phyloP scores from a whole-genome alignment of 1,140 invertebrate genomes.

The Drosophila guanche region DNA sequence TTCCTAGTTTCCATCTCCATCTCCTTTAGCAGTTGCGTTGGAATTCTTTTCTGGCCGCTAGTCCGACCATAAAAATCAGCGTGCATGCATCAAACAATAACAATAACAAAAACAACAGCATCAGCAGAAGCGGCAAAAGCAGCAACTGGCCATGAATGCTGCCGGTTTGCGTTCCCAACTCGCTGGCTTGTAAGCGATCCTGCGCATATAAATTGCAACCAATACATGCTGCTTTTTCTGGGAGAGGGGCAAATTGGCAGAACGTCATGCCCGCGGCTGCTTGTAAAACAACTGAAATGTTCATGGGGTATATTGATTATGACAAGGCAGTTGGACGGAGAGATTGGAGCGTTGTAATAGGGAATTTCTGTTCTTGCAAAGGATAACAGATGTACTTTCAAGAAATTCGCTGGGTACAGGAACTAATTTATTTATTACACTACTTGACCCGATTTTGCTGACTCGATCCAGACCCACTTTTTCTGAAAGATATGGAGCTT shows the following conservation, averaged over 20 bases:
- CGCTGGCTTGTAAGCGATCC: conserved; percentile 78
- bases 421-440: too few relatives aligned
- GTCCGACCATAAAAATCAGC: conserved; percentile 53
- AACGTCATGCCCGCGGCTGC: conserved; percentile 66
- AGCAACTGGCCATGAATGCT: conserved; percentile 49
- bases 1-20: not conserved
- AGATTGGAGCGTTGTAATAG: not conserved
- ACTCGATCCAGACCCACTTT: too few relatives aligned
- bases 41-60: conserved; percentile 46
- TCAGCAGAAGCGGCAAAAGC: conserved; percentile 18
- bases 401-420: too few relatives aligned
- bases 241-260: conserved; percentile 22
- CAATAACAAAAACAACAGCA: conserved; percentile 6
- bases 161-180: conserved; percentile 79
- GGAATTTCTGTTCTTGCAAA: not conserved
- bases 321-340: conserved; percentile 29
- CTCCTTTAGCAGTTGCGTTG: conserved; percentile 41
- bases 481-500: too few relatives aligned
- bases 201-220: conserved; percentile 80
- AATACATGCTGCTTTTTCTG: conserved; percentile 32
- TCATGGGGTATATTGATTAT: conserved; percentile 50
- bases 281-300: conserved; percentile 63
- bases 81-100: conserved; percentile 34
- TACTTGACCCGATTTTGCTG: too few relatives aligned
- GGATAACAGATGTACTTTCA: too few relatives aligned